These are phyloP conservation scores for Pristionchus japonicus DNA, from an alignment of 2,888 invertebrate species.

Conservation along the genomic window DNA sequence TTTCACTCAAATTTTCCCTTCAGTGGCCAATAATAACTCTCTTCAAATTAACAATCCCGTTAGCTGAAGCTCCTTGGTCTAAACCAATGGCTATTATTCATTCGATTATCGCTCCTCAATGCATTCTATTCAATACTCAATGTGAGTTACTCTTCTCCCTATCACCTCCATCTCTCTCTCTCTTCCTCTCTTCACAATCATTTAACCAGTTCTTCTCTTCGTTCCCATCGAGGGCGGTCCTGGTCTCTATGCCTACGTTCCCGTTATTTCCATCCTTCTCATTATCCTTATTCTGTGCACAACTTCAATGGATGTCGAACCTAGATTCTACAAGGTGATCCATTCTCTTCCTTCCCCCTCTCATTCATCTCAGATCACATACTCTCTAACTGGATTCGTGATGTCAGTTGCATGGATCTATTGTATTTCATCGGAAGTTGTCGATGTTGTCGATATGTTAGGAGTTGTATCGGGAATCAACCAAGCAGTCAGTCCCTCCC, in stretches of 20 bases:
- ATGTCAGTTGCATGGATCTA: slow-evolving; percentile 80
- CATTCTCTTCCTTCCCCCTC: neutral
- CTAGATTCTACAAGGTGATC: slow-evolving; percentile 21
- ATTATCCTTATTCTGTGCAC: neutral
- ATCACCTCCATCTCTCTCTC: neutral
- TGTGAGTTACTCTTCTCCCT: neutral
- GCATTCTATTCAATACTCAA: slow-evolving; percentile 19
- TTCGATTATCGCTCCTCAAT: slow-evolving; percentile 9
- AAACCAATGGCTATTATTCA: slow-evolving; percentile 46
- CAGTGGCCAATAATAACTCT: neutral
- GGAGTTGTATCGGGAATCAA: slow-evolving; percentile 78
- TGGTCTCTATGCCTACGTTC: slow-evolving; percentile 38
- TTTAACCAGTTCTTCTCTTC: neutral
- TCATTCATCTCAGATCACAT: neutral
- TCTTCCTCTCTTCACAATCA: no score
- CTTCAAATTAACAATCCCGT: neutral
- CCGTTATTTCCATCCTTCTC: neutral
- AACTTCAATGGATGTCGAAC: neutral
- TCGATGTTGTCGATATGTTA: slow-evolving; percentile 79
- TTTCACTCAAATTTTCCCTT: neutral
- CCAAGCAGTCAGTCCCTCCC: slow-evolving; percentile 45
- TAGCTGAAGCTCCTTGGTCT: slow-evolving; percentile 37
- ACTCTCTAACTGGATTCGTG: neutral
- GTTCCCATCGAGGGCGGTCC: slow-evolving; percentile 31
- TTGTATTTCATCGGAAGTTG: slow-evolving; percentile 81